Conservation (phyloP, 2,113 vertebrate genomes). For the Struthidea cinerea region DNA sequence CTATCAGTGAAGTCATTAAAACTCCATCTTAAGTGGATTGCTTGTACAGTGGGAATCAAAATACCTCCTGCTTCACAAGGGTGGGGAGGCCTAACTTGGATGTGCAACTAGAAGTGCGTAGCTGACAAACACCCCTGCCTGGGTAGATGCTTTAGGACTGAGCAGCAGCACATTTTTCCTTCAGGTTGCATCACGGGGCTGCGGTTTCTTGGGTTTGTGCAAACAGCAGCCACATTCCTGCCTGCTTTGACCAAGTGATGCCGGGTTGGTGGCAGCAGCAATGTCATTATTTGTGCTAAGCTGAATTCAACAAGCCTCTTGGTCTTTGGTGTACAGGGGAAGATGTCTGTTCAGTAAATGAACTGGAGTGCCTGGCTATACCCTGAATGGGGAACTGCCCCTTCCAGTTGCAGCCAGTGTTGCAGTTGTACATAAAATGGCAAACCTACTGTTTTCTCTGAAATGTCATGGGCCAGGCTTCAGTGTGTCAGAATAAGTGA, state of each 20-base stretch:
- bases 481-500: not conserved
- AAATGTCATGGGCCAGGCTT: not conserved
- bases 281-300: not conserved
- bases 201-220: not conserved
- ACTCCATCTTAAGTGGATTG: not conserved
- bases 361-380: not conserved
- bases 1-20: not conserved
- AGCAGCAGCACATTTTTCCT: not conserved
- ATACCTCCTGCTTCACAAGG: not conserved
- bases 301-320: not conserved
- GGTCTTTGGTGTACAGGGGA: not conserved
- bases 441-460: not conserved
- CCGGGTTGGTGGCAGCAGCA: not conserved
- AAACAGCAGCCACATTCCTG: not conserved
- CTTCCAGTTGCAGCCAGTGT: accelerated
- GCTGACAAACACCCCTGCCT: not conserved
- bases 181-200: accelerated
- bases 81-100: not conserved
- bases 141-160: not conserved
- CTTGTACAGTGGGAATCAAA: not conserved
- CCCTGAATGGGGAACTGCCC: not conserved
- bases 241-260: not conserved
- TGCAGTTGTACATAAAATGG: not conserved
- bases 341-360: not conserved
- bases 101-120: accelerated